phyloP scores from a whole-genome alignment of 2,113 vertebrate genomes.

The Colius striatus region DNA sequence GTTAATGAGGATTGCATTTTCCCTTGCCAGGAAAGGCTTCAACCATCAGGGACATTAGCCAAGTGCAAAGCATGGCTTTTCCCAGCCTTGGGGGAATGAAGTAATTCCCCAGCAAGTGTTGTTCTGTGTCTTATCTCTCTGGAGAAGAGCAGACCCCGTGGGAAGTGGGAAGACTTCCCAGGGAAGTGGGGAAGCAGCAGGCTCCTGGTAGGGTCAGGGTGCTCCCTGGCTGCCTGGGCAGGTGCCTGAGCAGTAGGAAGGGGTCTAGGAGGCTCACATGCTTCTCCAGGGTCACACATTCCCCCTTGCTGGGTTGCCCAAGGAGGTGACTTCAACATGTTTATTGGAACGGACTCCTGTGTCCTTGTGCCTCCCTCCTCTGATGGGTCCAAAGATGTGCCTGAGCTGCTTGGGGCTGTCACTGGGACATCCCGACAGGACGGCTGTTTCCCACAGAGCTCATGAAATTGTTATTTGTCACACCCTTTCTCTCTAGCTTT shows the following conservation, averaged over 20 bases:
- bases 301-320: not conserved
- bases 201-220: not conserved
- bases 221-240: not conserved
- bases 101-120: conserved; percentile 51
- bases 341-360: not conserved
- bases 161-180: conserved; percentile 22
- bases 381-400: not conserved
- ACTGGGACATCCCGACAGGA: accelerated
- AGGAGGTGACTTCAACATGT: accelerated
- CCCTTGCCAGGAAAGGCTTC: conserved; percentile 40
- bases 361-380: not conserved
- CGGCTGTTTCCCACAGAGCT: not conserved
- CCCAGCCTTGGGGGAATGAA: conserved; percentile 53
- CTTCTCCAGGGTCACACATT: not conserved
- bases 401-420: accelerated
- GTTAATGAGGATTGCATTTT: not conserved
- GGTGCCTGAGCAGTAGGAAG: not conserved
- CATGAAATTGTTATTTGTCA: not conserved
- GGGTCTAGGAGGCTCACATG: accelerated
- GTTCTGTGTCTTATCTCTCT: conserved; percentile 41
- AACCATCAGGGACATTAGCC: not conserved
- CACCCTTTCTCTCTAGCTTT: not conserved
- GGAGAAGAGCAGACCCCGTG: not conserved
- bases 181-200: not conserved
- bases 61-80: conserved; percentile 31